Percentiles rank a stretch among this genome's conserved stretches.
Conservation (phyloP, 2,113 vertebrate genomes). For the Toxotes chatareus region DNA sequence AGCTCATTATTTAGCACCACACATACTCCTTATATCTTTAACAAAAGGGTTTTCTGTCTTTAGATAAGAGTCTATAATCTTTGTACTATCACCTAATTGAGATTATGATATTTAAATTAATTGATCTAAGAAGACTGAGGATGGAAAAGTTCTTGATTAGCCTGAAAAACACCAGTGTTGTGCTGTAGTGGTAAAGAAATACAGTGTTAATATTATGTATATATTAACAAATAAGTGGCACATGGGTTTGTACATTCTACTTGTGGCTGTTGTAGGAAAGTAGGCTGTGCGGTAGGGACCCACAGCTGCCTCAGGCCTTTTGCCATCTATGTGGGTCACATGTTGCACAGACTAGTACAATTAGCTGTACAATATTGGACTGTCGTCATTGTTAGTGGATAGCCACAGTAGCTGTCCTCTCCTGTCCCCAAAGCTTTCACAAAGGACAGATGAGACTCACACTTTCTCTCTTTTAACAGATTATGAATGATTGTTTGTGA, state of each 20-base stretch:
- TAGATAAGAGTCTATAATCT: background rate
- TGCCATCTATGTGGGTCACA: slow-evolving; percentile 80
- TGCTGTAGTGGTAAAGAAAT: background rate
- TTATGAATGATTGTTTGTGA: background rate
- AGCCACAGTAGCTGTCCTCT: slow-evolving; percentile 19
- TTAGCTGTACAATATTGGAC: slow-evolving; percentile 64
- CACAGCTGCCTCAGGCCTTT: slow-evolving; percentile 60
- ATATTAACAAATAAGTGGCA: slow-evolving; percentile 21
- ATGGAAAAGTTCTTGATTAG: background rate
- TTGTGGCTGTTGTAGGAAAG: slow-evolving; percentile 48
- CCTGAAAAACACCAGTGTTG: background rate
- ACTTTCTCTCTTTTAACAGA: background rate
- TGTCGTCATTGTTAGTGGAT: slow-evolving; percentile 38
- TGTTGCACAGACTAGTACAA: slow-evolving; percentile 59
- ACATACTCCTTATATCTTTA: background rate
- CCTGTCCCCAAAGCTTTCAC: slow-evolving; percentile 15
- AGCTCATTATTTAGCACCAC: background rate
- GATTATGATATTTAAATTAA: background rate
- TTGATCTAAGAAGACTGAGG: background rate
- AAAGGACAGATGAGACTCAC: slow-evolving; percentile 11
- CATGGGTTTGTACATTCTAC: slow-evolving; percentile 30
- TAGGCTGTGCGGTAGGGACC: slow-evolving; percentile 47
- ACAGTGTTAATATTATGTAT: background rate
- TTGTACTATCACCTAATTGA: background rate
- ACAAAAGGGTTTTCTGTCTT: background rate